A percentile compares a stretch with the other conserved stretches of the same genome.
phyloP scores from a whole-genome alignment of 2,113 vertebrate species.

The Pelvicachromis taeniatus region DNA sequence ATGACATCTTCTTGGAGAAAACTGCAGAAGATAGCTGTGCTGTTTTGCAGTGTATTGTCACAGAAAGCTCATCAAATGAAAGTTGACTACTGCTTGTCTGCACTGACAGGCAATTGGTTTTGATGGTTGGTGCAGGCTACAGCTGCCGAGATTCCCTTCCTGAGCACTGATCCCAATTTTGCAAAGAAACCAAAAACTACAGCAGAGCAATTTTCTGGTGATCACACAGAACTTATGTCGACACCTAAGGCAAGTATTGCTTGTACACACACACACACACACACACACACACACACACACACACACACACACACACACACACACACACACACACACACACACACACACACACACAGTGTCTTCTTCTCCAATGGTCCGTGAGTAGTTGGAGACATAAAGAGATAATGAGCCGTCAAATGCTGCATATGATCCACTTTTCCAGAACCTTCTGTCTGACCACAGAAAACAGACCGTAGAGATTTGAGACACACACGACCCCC shows the following conservation, averaged over 20 bases:
- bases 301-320: neutral
- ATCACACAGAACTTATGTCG: neutral
- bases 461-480: constrained; percentile 32
- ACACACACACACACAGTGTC: neutral
- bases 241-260: neutral
- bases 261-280: rapidly evolving
- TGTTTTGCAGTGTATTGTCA: neutral
- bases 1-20: neutral
- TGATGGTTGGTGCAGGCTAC: neutral
- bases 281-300: neutral
- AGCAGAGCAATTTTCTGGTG: neutral
- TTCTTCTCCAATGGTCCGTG: constrained; percentile 7
- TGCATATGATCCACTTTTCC: constrained; percentile 52
- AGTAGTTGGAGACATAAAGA: constrained; percentile 48
- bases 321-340: neutral
- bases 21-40: neutral
- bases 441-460: constrained; percentile 55
- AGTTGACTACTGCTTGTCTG: neutral
- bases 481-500: neutral
- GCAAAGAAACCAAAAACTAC: neutral
- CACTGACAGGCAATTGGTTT: neutral
- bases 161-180: neutral
- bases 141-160: neutral
- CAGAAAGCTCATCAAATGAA: neutral
- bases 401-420: constrained; percentile 57